Conservation (phyloP, 2,888 invertebrate genomes). For the Strigamia crassipes region DNA sequence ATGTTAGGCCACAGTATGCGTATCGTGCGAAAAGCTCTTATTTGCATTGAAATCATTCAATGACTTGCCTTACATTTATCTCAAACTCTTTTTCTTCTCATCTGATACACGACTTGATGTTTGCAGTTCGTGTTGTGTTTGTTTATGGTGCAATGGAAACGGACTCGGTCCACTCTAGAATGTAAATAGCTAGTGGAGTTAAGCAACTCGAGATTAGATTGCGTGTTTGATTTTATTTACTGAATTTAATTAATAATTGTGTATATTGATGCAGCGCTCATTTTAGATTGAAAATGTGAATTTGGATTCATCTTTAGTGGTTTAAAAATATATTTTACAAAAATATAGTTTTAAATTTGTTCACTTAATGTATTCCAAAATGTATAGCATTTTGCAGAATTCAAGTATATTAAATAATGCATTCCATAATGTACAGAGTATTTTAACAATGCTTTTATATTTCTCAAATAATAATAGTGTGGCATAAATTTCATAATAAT, state of each 20-base stretch:
- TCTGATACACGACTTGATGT: conserved; percentile 6
- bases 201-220: not conserved
- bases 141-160: not conserved
- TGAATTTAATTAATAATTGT: not conserved
- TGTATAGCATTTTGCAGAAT: too few relatives aligned
- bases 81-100: not conserved
- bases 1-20: conserved; percentile 38
- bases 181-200: not conserved
- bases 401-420: too few relatives aligned
- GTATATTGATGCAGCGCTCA: not conserved
- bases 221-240: not conserved
- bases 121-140: not conserved
- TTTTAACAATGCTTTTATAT: too few relatives aligned
- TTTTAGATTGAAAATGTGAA: not conserved
- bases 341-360: too few relatives aligned
- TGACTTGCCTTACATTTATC: conserved; percentile 34
- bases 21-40: conserved; percentile 35
- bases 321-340: too few relatives aligned
- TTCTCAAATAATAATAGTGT: too few relatives aligned
- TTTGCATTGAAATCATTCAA: conserved; percentile 42
- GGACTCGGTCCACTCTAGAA: not conserved
- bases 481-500: too few relatives aligned
- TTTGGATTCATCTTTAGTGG: not conserved
- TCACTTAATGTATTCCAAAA: too few relatives aligned
- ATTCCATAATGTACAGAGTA: too few relatives aligned